Percentiles rank a stretch among this genome's conserved stretches.
These are phyloP conservation scores for Aradophagus sp. DNA, from an alignment of 1,140 invertebrate genomes.

Conservation along the genomic window DNA sequence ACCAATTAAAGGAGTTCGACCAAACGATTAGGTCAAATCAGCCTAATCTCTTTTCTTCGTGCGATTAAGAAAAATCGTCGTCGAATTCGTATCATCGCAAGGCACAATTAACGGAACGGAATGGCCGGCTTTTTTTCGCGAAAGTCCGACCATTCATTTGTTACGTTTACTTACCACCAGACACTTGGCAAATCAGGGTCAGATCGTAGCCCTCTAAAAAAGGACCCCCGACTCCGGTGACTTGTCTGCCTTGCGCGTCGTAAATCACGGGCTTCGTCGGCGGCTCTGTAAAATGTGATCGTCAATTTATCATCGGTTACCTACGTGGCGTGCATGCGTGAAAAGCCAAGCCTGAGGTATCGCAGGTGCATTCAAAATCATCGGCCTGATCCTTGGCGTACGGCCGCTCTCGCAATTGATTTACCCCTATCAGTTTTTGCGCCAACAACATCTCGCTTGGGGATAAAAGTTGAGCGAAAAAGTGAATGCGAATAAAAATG, in stretches of 20 bases:
- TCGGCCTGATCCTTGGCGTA: slow-evolving; percentile 13
- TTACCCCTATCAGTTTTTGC: slow-evolving; percentile 29
- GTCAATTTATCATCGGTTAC: slow-evolving; percentile 56
- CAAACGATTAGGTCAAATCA: no score
- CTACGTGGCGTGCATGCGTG: slow-evolving; percentile 43
- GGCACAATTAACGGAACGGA: no score
- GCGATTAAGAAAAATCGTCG: no score
- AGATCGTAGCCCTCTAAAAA: slow-evolving; percentile 88
- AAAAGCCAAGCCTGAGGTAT: slow-evolving; percentile 32
- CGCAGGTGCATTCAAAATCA: slow-evolving; percentile 47
- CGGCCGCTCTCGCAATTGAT: slow-evolving; percentile 16
- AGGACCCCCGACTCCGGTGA: slow-evolving; percentile 84
- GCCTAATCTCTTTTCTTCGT: no score
- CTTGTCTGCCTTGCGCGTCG: slow-evolving; percentile 85
- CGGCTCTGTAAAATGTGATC: slow-evolving; percentile 78
- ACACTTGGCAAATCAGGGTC: slow-evolving; percentile 86
- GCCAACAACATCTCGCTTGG: slow-evolving; percentile 17
- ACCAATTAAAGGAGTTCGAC: no score
- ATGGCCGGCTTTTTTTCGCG: no score
- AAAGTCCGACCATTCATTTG: no score
- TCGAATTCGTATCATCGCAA: no score
- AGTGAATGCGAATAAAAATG: background rate
- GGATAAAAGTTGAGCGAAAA: slow-evolving; percentile 14
- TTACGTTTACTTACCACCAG: slow-evolving; percentile 81
- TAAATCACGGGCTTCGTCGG: slow-evolving; percentile 86